These are phyloP conservation scores for Megalonaias nervosa DNA, from an alignment of 1,140 invertebrate species.

Conservation along the genomic window DNA sequence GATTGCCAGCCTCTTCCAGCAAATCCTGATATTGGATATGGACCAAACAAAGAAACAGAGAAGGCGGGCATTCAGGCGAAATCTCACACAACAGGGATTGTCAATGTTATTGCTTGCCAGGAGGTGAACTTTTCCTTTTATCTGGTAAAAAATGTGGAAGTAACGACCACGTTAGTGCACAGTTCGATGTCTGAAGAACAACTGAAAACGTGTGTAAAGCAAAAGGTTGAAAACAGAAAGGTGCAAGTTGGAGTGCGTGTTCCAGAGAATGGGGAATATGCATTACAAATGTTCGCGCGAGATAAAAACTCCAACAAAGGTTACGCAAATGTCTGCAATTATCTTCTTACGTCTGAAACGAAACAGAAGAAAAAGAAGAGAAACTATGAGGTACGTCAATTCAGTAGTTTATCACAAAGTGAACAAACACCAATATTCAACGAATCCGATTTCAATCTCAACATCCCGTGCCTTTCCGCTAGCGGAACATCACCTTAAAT, in stretches of 20 bases:
- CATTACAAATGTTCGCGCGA: constrained; percentile 14
- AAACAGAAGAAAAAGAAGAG: constrained; percentile 10
- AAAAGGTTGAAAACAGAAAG: constrained; percentile 5
- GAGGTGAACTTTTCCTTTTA: constrained; percentile 12
- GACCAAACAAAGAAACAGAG: constrained; percentile 24
- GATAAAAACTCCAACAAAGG: constrained; percentile 9
- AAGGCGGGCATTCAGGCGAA: constrained; percentile 18
- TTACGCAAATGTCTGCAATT: constrained; percentile 28
- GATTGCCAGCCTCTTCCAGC: constrained; percentile 16
- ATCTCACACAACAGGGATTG: constrained; percentile 22
- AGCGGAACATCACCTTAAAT: too few species aligned
- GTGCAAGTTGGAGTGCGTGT: constrained; percentile 10
- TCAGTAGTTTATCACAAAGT: too few species aligned
- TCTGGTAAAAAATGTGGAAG: constrained; percentile 7
- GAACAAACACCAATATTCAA: too few species aligned
- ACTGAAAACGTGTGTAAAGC: constrained; percentile 12
- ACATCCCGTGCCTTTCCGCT: too few species aligned
- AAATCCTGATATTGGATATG: constrained; percentile 27
- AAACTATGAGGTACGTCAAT: constrained; percentile 11
- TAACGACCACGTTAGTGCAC: constrained; percentile 17
- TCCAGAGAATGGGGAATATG: constrained; percentile 36
- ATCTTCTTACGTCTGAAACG: constrained; percentile 17
- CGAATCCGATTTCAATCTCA: too few species aligned
- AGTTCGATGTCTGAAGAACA: constrained; percentile 24
- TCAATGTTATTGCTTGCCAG: constrained; percentile 11